These are phyloP conservation scores for Hylaea fasciaria DNA, from an alignment of 2,888 invertebrate genomes.

Conservation along the genomic window DNA sequence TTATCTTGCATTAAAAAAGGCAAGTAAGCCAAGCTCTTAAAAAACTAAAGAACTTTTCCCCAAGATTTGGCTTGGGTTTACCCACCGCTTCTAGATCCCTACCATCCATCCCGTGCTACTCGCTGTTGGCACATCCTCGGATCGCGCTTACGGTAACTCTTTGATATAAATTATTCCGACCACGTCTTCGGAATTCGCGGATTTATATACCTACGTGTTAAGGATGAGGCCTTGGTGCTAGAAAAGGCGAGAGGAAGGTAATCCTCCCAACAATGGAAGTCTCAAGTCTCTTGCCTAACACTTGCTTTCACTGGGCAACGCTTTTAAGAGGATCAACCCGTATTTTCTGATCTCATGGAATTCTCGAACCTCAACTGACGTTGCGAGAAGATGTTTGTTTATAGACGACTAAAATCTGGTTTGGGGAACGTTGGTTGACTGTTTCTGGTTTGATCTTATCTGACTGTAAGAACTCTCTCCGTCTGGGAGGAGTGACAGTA, in stretches of 20 bases:
- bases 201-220: constrained; percentile 39
- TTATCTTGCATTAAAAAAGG: too few relatives aligned
- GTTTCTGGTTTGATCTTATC: too few relatives aligned
- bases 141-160: constrained; percentile 31
- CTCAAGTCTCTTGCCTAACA: neutral
- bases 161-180: constrained; percentile 32
- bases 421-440: too few relatives aligned
- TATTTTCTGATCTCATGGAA: neutral
- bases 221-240: constrained; percentile 4
- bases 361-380: too few relatives aligned
- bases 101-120: neutral
- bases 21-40: too few relatives aligned
- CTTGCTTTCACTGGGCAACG: neutral
- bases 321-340: neutral
- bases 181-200: constrained; percentile 33
- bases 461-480: too few relatives aligned
- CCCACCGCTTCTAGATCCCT: neutral
- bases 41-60: too few relatives aligned
- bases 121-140: constrained; percentile 17
- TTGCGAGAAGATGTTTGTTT: too few relatives aligned
- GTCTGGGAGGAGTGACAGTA: too few relatives aligned
- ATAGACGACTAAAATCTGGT: too few relatives aligned
- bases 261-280: constrained; percentile 7
- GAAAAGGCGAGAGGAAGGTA: constrained; percentile 2
- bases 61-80: neutral